phyloP scores from a whole-genome alignment of 2,888 invertebrate genomes.

The Ochlodes sylvanus region DNA sequence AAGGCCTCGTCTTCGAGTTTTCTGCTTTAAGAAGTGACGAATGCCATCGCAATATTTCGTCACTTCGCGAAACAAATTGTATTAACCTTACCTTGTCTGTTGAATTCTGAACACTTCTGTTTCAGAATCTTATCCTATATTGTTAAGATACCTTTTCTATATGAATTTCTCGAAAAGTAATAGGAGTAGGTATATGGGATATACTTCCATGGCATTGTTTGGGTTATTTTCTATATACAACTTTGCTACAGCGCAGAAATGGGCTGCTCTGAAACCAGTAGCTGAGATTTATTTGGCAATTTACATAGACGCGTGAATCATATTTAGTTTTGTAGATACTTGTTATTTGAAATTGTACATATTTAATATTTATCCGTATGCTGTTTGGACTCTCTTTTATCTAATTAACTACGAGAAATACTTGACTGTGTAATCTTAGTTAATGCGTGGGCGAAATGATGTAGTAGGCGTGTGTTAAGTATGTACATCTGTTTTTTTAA shows the following conservation, averaged over 20 bases:
- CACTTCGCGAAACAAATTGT: slow-evolving; percentile 27
- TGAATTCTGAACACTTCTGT: slow-evolving; percentile 16
- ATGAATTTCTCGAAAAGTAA: not conserved
- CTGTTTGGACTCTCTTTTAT: not conserved
- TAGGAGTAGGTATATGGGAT: not conserved
- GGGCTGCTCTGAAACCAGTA: too few relatives aligned
- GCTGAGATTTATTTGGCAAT: too few relatives aligned
- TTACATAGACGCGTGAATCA: too few relatives aligned
- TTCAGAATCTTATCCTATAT: slow-evolving; percentile 6
- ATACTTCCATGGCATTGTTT: not conserved
- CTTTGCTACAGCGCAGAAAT: not conserved
- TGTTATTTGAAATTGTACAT: too few relatives aligned
- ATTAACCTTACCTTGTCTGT: slow-evolving; percentile 22
- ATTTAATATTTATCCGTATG: not conserved
- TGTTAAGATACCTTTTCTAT: not conserved
- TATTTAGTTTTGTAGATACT: too few relatives aligned
- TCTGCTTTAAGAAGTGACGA: slow-evolving; percentile 20
- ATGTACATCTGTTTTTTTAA: slow-evolving; percentile 31
- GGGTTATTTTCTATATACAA: not conserved
- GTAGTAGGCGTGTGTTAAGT: slow-evolving; percentile 42
- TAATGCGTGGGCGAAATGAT: slow-evolving; percentile 62
- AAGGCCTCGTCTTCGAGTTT: slow-evolving; percentile 10
- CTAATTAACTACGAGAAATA: slow-evolving; percentile 43
- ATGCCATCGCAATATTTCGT: slow-evolving; percentile 34
- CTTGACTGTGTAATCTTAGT: slow-evolving; percentile 56